Base-by-base conservation (phyloP, 2,888 invertebrate genomes). In the Saturnia pavonia region DNA sequence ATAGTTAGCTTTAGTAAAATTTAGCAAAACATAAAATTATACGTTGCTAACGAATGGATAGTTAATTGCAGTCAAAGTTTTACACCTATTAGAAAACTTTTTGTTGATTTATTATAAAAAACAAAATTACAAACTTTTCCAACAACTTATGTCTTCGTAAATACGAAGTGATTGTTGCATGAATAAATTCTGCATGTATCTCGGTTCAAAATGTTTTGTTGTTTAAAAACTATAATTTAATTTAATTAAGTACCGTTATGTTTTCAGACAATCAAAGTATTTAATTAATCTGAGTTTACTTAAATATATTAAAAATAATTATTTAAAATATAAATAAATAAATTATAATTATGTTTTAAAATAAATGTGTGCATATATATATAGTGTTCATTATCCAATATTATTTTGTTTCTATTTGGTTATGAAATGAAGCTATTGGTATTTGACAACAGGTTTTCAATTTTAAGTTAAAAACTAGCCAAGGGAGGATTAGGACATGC, bases 241-340 rank as follows among this genome's bases (percentile, higher is more conserved):
- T 48, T 69, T 63, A n/a, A 65, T 69, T 51, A 40, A 69, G 45
- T 22, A 65, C 69, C 69, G 69, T 69, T 69, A 69, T 45, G 48
- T 45, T 69, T 60, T 69, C 63, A 69, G 65, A 63, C 69, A 63
- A 69, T 69, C 69, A 69, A 45, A 16, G 69, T 69, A n/a, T 9
- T 22, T 25, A 34, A 34, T 43, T 48, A 65, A 60, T 19, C 12
- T 11, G n/a, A 27, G 54, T 25, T 54, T 22, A 9, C 9, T 19
- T n/a, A 7, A n/a, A 54, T 54, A 7, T 54, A 54, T 54, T 54
- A 54, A 22, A 54, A 11, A 22, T 11, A 22, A 22, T 67, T 45
- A 45, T n/a, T 0, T 27, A 14, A 68, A 54, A 40, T 22, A 22
- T 1, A 51, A 34, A n/a, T 54, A 22, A 22, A 51, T n/a, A 19